These are phyloP conservation scores for Tachysurus vachellii DNA, from an alignment of 2,113 vertebrate species.

Conservation along the genomic window DNA sequence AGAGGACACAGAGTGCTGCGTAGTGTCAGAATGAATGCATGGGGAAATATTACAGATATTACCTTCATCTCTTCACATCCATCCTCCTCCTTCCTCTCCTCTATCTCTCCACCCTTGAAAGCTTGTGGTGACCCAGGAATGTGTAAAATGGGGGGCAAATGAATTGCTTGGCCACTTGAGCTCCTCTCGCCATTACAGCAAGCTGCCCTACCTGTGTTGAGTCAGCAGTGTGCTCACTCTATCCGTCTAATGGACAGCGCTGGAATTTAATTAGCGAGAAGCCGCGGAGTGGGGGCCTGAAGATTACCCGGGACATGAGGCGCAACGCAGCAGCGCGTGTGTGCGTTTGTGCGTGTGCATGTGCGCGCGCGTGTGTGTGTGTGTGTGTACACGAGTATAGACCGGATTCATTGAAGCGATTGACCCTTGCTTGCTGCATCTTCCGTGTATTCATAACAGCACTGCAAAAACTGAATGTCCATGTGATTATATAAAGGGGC, in stretches of 20 bases:
- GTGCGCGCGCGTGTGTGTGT: slow-evolving; percentile 23
- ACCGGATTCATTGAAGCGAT: slow-evolving; percentile 25
- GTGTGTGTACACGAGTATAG: slow-evolving; percentile 6
- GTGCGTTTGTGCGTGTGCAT: slow-evolving; percentile 36
- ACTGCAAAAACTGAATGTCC: slow-evolving; percentile 30
- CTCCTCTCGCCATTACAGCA: slow-evolving; percentile 77
- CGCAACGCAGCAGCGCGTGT: slow-evolving; percentile 14
- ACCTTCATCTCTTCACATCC: slow-evolving; percentile 49
- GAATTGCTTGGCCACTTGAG: slow-evolving; percentile 73
- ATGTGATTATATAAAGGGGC: slow-evolving; percentile 12
- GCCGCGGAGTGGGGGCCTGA: slow-evolving; percentile 81
- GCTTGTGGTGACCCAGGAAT: slow-evolving; percentile 71
- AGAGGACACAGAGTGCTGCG: slow-evolving; percentile 66
- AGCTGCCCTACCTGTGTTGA: slow-evolving; percentile 92
- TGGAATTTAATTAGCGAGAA: slow-evolving; percentile 98
- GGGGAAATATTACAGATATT: slow-evolving; percentile 56
- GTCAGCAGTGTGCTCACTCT: slow-evolving; percentile 91
- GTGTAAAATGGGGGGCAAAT: slow-evolving; percentile 70
- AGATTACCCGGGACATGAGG: slow-evolving; percentile 55
- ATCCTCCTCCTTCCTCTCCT: not conserved
- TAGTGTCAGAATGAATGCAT: slow-evolving; percentile 61
- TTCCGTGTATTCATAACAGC: slow-evolving; percentile 28
- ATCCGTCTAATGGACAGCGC: slow-evolving; percentile 97
- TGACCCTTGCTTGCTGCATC: slow-evolving; percentile 15
- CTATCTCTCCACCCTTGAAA: slow-evolving; percentile 67